phyloP scores from a whole-genome alignment of 2,888 invertebrate species.

The Sesia apiformis region DNA sequence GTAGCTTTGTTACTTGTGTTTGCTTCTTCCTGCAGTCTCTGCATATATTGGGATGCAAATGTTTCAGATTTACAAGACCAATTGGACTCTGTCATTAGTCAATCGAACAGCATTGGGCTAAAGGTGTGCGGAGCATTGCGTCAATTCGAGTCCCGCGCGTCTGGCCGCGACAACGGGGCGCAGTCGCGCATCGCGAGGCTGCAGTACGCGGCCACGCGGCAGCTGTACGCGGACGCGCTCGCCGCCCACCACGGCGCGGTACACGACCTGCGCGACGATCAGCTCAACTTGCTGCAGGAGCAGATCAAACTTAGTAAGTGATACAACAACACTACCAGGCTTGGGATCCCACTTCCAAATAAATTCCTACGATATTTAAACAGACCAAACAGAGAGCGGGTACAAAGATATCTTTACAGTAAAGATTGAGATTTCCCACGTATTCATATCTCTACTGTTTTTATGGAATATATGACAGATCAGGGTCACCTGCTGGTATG shows the following conservation, averaged over 20 bases:
- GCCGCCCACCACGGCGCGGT: constrained; percentile 65
- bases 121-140: constrained; percentile 72
- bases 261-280: constrained; percentile 63
- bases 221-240: constrained; percentile 54
- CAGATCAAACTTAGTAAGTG: constrained; percentile 72
- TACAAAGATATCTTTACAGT: no score
- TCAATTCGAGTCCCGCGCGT: constrained; percentile 45
- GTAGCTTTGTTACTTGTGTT: neutral
- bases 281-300: constrained; percentile 67
- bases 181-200: constrained; percentile 58
- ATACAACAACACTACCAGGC: no score
- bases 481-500: no score
- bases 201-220: constrained; percentile 59
- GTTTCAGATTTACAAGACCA: constrained; percentile 75
- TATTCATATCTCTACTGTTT: no score
- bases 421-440: no score
- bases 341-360: no score
- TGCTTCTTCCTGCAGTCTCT: neutral
- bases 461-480: no score
- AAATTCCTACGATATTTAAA: no score
- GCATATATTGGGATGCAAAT: neutral
- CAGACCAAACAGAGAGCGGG: no score
- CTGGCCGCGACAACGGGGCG: constrained; percentile 17
- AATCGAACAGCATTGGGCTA: constrained; percentile 65
- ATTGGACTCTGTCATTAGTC: constrained; percentile 71